A percentile compares a stretch with the other conserved stretches of the same genome.
Conservation (phyloP, 23 tunicate species). For the Clavelina lepadiformis region DNA sequence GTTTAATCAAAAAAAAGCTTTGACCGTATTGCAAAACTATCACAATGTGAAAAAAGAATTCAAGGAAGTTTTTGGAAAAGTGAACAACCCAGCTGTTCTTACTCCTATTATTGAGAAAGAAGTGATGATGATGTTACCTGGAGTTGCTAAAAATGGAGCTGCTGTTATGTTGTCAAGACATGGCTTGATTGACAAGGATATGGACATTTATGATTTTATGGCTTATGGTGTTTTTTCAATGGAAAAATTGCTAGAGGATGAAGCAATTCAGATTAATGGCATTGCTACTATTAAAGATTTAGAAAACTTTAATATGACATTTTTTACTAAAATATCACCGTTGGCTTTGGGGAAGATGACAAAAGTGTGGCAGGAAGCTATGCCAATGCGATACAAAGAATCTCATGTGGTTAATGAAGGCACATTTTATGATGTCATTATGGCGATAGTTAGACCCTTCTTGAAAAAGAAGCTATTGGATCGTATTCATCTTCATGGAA, state of each 20-base stretch:
- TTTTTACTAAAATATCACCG: constrained; percentile 23
- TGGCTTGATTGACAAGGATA: constrained; percentile 14
- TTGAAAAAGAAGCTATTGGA: constrained; percentile 42
- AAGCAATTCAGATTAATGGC: constrained; percentile 49
- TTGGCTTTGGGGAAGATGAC: constrained; percentile 37
- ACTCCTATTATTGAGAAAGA: constrained; percentile 16
- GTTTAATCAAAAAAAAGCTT: constrained; percentile 55
- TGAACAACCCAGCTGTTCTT: constrained; percentile 22
- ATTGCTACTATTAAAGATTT: constrained; percentile 36
- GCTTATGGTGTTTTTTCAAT: constrained; percentile 35
- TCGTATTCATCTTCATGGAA: constrained; percentile 30
- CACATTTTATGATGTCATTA: constrained; percentile 25
- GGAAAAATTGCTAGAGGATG: constrained; percentile 43
- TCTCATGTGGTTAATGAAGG: constrained; percentile 49
- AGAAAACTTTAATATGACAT: constrained; percentile 23
- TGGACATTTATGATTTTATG: constrained; percentile 16
- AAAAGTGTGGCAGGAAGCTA: constrained; percentile 39
- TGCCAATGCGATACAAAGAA: constrained; percentile 35
- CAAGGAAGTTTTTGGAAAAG: constrained; percentile 33
- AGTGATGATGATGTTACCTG: constrained; percentile 14
- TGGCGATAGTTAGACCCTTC: constrained; percentile 39
- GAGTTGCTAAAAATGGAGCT: constrained; percentile 29
- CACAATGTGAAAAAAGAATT: constrained; percentile 30
- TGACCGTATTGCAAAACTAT: constrained; percentile 53
- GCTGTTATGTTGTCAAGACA: constrained; percentile 36